Conservation (phyloP, 2,797 vertebrate species). For the Acanthis flammea region DNA sequence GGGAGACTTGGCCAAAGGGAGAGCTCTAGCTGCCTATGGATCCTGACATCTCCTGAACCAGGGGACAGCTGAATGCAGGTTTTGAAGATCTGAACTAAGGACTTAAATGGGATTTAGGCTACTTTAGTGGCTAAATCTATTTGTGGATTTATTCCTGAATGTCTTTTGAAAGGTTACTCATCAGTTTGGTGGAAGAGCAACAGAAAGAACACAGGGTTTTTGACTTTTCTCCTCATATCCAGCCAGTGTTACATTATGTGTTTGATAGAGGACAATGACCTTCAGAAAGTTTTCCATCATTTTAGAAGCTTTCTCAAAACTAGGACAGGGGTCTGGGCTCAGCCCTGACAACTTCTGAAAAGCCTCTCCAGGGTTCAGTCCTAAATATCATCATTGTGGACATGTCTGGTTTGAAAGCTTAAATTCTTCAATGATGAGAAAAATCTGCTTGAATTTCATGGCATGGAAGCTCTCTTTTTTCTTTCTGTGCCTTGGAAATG, state of each 20-base stretch:
- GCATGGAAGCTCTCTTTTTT: neutral
- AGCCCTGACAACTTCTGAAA: slow-evolving; percentile 17
- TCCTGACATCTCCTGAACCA: neutral
- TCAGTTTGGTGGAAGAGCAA: neutral
- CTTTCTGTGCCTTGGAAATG: neutral
- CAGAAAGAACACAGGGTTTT: slow-evolving; percentile 3
- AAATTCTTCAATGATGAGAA: neutral
- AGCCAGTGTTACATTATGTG: neutral
- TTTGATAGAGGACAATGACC: slow-evolving; percentile 39
- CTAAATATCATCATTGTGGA: slow-evolving; percentile 24
- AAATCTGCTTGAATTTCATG: neutral
- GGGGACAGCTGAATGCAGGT: neutral
- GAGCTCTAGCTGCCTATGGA: neutral
- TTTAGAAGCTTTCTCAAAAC: slow-evolving; percentile 42
- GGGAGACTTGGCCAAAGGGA: neutral
- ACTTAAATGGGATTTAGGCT: slow-evolving; percentile 51
- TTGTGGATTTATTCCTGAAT: slow-evolving; percentile 51
- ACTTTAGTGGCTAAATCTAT: slow-evolving; percentile 52
- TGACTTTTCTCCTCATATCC: neutral
- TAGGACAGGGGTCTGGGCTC: neutral
- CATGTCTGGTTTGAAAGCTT: neutral
- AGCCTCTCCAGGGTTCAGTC: slow-evolving; percentile 17
- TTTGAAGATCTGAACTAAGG: slow-evolving; percentile 53
- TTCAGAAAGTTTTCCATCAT: slow-evolving; percentile 43
- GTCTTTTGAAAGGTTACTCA: slow-evolving; percentile 54